Evolutionary conservation across 2,888 invertebrate species (phyloP).

Genomic region (Leucania comma): DNA sequence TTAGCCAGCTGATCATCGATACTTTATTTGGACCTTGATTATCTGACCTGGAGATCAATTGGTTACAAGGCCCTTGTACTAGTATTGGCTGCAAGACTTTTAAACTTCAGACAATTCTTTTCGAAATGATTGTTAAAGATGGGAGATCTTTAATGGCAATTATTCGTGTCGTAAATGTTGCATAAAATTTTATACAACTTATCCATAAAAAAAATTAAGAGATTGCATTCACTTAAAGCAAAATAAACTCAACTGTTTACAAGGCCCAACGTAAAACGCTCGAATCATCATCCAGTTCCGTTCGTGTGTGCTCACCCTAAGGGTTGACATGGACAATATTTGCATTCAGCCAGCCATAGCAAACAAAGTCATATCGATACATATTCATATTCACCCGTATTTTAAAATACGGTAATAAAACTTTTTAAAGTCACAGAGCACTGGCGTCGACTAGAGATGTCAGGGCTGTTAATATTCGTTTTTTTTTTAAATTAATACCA

Average conservation of each 20-base stretch:
- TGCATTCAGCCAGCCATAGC: conserved; percentile 13
- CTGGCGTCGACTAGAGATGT: background rate
- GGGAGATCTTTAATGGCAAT: too few relatives aligned
- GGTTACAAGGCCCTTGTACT: background rate
- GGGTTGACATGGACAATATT: conserved; percentile 43
- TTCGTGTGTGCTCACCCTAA: background rate
- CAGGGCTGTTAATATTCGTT: background rate
- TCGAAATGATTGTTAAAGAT: too few relatives aligned
- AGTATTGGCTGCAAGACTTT: too few relatives aligned
- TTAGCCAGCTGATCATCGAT: background rate
- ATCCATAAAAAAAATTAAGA: background rate
- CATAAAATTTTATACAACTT: background rate
- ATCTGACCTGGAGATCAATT: too few relatives aligned
- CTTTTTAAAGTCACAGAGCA: background rate
- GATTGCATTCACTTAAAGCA: background rate
- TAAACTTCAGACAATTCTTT: too few relatives aligned
- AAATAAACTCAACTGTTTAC: background rate
- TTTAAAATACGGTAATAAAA: conserved; percentile 21
- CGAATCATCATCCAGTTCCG: background rate
- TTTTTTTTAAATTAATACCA: too few relatives aligned
- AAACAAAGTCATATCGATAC: conserved; percentile 26
- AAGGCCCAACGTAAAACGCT: background rate
- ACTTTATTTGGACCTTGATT: background rate
- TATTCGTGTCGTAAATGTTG: background rate
- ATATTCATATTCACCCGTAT: conserved; percentile 28